Evolutionary conservation across 2,113 vertebrate genomes (phyloP).

Genomic region (Menura novaehollandiae): DNA sequence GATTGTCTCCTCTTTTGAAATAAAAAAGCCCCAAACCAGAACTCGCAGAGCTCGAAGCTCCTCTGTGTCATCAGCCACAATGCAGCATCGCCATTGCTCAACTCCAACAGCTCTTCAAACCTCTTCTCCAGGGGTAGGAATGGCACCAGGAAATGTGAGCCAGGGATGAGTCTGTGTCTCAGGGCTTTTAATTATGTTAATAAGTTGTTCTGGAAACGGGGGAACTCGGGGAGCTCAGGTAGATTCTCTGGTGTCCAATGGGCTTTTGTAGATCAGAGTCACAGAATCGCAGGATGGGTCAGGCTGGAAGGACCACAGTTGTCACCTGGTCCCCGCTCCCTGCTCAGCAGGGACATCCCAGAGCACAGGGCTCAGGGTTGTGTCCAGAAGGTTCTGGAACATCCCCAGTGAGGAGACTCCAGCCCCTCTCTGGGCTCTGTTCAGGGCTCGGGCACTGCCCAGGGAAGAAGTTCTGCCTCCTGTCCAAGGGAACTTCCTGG

Average conservation of each 20-base stretch:
- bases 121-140: neutral
- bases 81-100: neutral
- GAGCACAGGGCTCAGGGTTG: rapidly evolving
- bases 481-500: neutral
- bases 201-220: rapidly evolving
- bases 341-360: neutral
- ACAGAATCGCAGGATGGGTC: neutral
- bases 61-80: neutral
- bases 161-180: neutral
- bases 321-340: neutral
- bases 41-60: neutral
- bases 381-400: rapidly evolving
- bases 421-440: neutral
- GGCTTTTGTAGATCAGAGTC: neutral
- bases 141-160: neutral
- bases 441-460: neutral
- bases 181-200: neutral
- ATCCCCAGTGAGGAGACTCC: neutral
- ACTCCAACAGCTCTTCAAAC: neutral
- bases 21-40: neutral
- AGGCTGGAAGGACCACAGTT: rapidly evolving
- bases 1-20: neutral
- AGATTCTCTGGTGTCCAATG: neutral
- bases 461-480: neutral
- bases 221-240: neutral